Base-by-base conservation (phyloP, 2,888 invertebrate species). In the Drosophila barbarae region DNA sequence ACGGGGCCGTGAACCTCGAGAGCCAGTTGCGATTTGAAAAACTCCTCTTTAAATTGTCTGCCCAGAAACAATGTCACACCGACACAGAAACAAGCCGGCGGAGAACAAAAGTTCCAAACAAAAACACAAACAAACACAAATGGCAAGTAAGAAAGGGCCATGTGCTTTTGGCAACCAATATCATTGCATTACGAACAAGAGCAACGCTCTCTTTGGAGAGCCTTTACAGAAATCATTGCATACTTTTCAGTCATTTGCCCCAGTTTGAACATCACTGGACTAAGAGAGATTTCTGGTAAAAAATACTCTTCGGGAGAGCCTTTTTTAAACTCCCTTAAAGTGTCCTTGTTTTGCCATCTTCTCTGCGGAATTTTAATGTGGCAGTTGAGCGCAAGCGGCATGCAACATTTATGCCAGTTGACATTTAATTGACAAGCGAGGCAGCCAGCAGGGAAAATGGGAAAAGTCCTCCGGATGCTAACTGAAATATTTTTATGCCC, bases 351-450 rank as follows among this genome's bases (percentile, higher is more conserved):
- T 26, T 41, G 7, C 13, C 59, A 42, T 36, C 52, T 65, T 59
- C 75, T 67, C 28, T 44, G 58, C 15, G 66, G 75, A 70, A 73
- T 73, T 71, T 83, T 73, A 83, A 80, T 80, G 72, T 75, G 75
- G 56, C 78, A 74, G 70, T 49, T 30, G 59, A 44, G 44, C 58
- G 42, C 58, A 42, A 41, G 49, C 49, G 61, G 61, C 60, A 61
- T 61, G 61, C 68, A 71, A 73, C 77, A 71, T 78, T 84, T 75
- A 72, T 72, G 71, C 71, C 71, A 74, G 77, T 77, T 84, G 84
- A 82, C 81, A 83, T 79, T 74, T 85, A 81, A 84, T 84, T 84
- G 84, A 84, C 80, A 80, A 73, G 74, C 60, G 18, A 21, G 49
- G 59, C 49, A 66, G 65, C 63, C 44, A 34, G 53, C 50, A 44